These are phyloP conservation scores for Drosophila tripunctata DNA, from an alignment of 2,888 invertebrate species.

Conservation along the genomic window DNA sequence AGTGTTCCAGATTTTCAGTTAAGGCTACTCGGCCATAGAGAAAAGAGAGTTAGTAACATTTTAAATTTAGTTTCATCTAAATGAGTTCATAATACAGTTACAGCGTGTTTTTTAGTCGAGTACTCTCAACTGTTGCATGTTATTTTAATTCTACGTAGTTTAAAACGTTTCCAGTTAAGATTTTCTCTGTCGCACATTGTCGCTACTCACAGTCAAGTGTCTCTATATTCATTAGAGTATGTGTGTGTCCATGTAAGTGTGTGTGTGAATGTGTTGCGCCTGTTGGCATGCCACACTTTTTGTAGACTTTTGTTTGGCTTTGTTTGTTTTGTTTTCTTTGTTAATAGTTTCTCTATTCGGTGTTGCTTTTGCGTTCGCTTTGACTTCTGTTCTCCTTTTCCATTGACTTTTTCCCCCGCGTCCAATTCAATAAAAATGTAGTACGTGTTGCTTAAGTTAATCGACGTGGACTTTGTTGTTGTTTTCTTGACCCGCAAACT, in stretches of 20 bases:
- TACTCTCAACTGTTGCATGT: neutral
- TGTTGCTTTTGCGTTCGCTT: conserved; percentile 5
- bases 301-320: conserved; percentile 32
- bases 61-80: neutral
- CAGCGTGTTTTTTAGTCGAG: neutral
- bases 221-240: neutral
- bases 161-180: neutral
- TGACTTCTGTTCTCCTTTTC: conserved; percentile 1
- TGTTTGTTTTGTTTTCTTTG: conserved; percentile 51
- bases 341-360: conserved; percentile 51
- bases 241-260: neutral
- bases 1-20: conserved; percentile 33
- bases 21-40: neutral
- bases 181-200: conserved; percentile 11
- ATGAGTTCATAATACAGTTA: neutral
- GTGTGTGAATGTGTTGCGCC: neutral
- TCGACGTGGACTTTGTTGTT: conserved; percentile 32
- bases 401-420: conserved; percentile 27
- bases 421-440: conserved; percentile 59
- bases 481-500: conserved; percentile 12
- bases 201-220: conserved; percentile 1
- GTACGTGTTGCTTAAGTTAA: conserved; percentile 62
- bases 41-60: neutral
- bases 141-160: neutral
- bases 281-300: conserved; percentile 34